Evolutionary conservation across 2,888 invertebrate species (phyloP), one percentile per base, ranked within the genome.

Genomic region (Cancer borealis): DNA sequence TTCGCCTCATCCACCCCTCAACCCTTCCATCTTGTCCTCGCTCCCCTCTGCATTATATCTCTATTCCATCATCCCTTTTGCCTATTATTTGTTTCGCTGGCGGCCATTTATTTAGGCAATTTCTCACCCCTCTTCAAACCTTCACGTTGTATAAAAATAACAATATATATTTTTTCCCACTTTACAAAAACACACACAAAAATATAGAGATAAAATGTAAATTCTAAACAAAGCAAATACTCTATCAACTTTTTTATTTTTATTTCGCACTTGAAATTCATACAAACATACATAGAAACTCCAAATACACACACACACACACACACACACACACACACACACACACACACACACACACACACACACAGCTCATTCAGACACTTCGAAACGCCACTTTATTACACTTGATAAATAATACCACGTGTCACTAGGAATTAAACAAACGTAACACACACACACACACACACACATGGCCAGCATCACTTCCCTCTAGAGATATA

Each of bases 361-460:
- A 66, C 79, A 79, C 30, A 8, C 30, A 79, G 30, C 12, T 79
- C 30, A 12, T 79, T 10, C 79, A 30, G 10, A 79, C 79, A 30
- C 30, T 3, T 10, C 12, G 10, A 3, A 14, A 21, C 66, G 21
- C n/a, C 21, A 66, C 3, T 5, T 66, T n/a, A 66, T 66, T 66
- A 12, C 66, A 21, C 66, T n/a, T 66, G 6, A 66, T 66, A 66
- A n/a, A 21, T 66, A 66, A 66, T n/a, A 21, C 5, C n/a, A 66
- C 66, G n/a, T n/a, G 66, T 66, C 66, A 66, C 66, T 66, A n/a
- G n/a, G n/a, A 66, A 79, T 79, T 30, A 79, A 79, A 26, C 79
- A 26, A 26, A 79, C 26, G 3, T n/a, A 79, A 79, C 79, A 79
- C 79, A 79, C 79, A 79, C 79, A 79, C 26, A 66, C 66, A 66